Percentiles rank a stretch among this genome's conserved stretches.
Conservation (phyloP, 2,797 vertebrate genomes). For the Darevskia nairensis region DNA sequence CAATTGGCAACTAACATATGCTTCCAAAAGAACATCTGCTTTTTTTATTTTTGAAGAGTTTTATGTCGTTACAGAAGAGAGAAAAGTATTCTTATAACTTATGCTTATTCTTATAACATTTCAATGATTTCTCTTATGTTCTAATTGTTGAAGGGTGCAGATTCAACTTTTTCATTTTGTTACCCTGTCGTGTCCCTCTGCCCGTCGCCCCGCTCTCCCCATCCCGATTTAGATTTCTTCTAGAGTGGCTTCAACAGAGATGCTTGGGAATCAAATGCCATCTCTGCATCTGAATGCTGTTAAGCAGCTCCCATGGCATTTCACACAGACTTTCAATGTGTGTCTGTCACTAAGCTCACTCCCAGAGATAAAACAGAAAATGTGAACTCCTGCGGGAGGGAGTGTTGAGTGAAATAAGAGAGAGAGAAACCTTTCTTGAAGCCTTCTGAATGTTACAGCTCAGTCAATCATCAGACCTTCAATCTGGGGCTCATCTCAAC, state of each 20-base stretch:
- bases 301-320: conserved; percentile 77
- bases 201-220: background rate
- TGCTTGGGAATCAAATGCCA: conserved; percentile 76
- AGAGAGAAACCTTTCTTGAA: conserved; percentile 66
- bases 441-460: conserved; percentile 53
- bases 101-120: conserved; percentile 42
- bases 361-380: conserved; percentile 78
- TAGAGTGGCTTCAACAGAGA: conserved; percentile 49
- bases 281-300: conserved; percentile 73
- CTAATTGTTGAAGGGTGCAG: conserved; percentile 6
- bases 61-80: conserved; percentile 34
- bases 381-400: conserved; percentile 71
- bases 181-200: conserved; percentile 46
- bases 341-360: conserved; percentile 75
- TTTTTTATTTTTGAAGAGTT: conserved; percentile 4
- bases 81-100: conserved; percentile 26
- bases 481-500: conserved; percentile 43
- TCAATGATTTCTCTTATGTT: conserved; percentile 35
- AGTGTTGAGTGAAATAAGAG: conserved; percentile 30
- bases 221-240: conserved; percentile 67
- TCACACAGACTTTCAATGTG: conserved; percentile 68
- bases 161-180: conserved; percentile 49
- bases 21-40: background rate
- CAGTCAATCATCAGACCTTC: conserved; percentile 57
- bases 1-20: conserved; percentile 37